Evolutionary conservation across 2,113 vertebrate genomes (phyloP).

Genomic region (Rhadina sibilatrix): DNA sequence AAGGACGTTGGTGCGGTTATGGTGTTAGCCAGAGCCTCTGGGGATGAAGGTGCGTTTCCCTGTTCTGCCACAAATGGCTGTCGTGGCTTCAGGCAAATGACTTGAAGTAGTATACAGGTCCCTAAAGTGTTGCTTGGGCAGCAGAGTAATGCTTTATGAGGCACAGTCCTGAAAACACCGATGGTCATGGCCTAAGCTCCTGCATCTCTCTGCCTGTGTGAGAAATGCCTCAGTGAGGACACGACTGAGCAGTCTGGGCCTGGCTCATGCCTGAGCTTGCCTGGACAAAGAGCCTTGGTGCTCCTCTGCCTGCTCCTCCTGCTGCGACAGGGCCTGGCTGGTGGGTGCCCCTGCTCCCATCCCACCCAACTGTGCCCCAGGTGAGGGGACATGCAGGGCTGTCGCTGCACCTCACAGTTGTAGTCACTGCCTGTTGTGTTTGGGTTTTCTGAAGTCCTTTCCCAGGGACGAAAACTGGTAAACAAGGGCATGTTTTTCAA

Average conservation of each 20-base stretch:
- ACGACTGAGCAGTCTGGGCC: accelerated
- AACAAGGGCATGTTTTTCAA: too few species aligned
- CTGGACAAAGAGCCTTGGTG: background rate
- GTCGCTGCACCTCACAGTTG: background rate
- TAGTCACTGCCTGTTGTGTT: too few species aligned
- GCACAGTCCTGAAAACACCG: background rate
- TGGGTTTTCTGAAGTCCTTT: too few species aligned
- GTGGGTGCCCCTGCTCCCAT: background rate
- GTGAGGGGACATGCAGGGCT: accelerated
- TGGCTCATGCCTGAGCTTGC: background rate
- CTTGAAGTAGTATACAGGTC: background rate
- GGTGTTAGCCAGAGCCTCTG: conserved; percentile 63
- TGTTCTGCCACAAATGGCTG: conserved; percentile 34
- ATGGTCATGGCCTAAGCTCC: background rate
- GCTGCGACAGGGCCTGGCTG: background rate
- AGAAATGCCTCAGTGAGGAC: background rate
- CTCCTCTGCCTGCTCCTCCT: background rate
- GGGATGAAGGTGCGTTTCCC: conserved; percentile 50
- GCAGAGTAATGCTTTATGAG: background rate
- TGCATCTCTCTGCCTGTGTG: background rate
- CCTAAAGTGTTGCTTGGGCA: background rate
- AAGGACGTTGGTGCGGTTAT: conserved; percentile 48
- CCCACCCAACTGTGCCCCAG: accelerated
- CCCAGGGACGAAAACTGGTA: too few species aligned
- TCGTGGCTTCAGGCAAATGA: conserved; percentile 15